Conservation (phyloP, 2,797 vertebrate species). For the Phataginus tetradactyla region DNA sequence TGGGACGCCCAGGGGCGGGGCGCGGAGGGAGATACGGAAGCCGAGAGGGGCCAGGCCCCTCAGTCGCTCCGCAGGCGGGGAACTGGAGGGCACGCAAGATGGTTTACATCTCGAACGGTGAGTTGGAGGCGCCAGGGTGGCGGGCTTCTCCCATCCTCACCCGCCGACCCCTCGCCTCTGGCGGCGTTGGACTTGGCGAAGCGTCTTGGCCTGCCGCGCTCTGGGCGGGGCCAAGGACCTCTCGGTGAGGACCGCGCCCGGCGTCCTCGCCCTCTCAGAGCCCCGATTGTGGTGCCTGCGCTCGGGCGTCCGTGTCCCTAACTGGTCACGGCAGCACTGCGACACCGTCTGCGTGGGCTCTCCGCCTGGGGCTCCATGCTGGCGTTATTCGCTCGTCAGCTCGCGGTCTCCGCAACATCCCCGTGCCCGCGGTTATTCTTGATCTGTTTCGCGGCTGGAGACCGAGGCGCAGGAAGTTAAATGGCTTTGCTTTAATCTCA, state of each 20-base stretch:
- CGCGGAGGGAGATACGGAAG: not conserved
- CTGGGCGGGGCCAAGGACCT: not conserved
- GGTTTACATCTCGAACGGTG: conserved; percentile 88
- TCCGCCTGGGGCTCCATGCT: not conserved
- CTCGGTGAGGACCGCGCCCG: accelerated
- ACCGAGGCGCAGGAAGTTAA: not conserved
- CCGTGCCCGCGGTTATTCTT: accelerated
- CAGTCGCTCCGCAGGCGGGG: not conserved
- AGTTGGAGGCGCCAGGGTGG: conserved; percentile 43
- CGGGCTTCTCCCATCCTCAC: too few relatives aligned
- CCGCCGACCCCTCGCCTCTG: too few relatives aligned
- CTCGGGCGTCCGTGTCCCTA: not conserved
- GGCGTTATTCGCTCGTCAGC: not conserved
- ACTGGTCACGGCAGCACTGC: not conserved
- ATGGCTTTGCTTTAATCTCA: too few relatives aligned
- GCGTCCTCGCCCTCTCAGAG: not conserved
- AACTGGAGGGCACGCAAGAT: conserved; percentile 45
- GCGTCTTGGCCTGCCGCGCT: too few relatives aligned
- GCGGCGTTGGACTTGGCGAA: too few relatives aligned
- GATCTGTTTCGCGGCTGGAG: not conserved
- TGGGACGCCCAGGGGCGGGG: not conserved
- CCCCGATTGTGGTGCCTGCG: not conserved
- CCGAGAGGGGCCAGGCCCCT: too few relatives aligned
- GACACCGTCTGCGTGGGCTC: not conserved
- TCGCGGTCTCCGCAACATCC: accelerated